These are phyloP conservation scores for Drosophila oshimai DNA, from an alignment of 1,140 invertebrate genomes.

Conservation along the genomic window DNA sequence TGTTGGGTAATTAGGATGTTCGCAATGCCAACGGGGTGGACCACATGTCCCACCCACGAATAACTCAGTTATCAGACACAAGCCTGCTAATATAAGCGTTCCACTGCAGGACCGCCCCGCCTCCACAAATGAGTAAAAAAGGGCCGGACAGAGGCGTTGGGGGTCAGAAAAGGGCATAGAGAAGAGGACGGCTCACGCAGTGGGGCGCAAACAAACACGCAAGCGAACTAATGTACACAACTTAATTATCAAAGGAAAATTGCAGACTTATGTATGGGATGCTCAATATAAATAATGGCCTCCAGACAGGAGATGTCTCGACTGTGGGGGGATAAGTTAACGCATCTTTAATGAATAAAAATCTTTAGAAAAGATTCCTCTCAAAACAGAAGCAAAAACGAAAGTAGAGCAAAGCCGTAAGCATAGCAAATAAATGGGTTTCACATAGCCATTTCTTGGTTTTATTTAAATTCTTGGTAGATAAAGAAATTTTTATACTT, in stretches of 20 bases:
- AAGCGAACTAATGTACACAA: conserved; percentile 52
- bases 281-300: conserved; percentile 53
- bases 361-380: not conserved
- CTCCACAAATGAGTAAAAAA: conserved; percentile 23
- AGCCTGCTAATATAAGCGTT: conserved; percentile 53
- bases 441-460: not conserved
- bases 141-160: not conserved
- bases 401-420: not conserved
- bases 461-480: not conserved
- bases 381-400: not conserved
- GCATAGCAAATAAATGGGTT: not conserved
- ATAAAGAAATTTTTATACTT: not conserved
- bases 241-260: conserved; percentile 58
- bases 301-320: conserved; percentile 26
- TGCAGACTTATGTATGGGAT: conserved; percentile 53
- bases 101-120: conserved; percentile 11
- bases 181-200: conserved; percentile 28
- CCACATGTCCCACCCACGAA: conserved; percentile 20
- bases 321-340: conserved; percentile 9
- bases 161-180: not conserved
- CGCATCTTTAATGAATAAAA: conserved; percentile 27
- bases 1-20: conserved; percentile 48
- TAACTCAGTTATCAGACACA: conserved; percentile 49
- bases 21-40: conserved; percentile 21
- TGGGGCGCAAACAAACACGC: conserved; percentile 43